Evolutionary conservation across 2,888 invertebrate genomes (phyloP).

Genomic region (Troides oblongomaculatus): DNA sequence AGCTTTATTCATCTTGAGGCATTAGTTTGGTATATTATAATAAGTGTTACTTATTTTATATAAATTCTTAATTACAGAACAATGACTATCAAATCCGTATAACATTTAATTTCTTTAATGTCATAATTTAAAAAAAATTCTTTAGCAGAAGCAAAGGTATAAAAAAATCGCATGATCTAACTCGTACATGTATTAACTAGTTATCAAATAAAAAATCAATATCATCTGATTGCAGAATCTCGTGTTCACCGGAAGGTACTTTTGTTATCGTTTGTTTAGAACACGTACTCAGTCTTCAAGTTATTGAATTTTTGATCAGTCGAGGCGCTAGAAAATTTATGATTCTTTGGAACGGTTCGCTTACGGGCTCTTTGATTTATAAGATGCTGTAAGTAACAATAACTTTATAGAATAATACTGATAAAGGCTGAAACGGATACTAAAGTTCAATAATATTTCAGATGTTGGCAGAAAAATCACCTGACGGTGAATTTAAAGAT

Average conservation of each 20-base stretch:
- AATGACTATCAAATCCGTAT: too few species aligned
- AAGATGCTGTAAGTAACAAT: conserved; percentile 1
- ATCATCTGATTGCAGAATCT: conserved; percentile 2
- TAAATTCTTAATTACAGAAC: too few species aligned
- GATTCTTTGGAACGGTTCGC: conserved; percentile 5
- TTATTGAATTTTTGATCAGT: conserved; percentile 10
- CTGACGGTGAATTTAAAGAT: conserved; percentile 2
- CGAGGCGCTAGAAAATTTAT: conserved; percentile 15
- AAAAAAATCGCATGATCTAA: too few species aligned
- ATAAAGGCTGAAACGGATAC: not conserved
- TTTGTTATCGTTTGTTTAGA: conserved; percentile 11
- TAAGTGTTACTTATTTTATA: too few species aligned
- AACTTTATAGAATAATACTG: not conserved
- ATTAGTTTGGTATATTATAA: too few species aligned
- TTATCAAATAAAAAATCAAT: not conserved
- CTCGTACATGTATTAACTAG: too few species aligned
- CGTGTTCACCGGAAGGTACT: conserved; percentile 1
- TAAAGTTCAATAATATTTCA: conserved; percentile 3
- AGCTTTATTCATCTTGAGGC: too few species aligned
- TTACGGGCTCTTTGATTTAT: not conserved
- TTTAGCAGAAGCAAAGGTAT: too few species aligned
- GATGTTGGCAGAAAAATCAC: conserved; percentile 1
- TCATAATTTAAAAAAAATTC: too few species aligned
- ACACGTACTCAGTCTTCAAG: not conserved
- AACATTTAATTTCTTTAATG: too few species aligned